Base-by-base conservation (phyloP, 2,113 vertebrate genomes). In the Anolis carolinensis region DNA sequence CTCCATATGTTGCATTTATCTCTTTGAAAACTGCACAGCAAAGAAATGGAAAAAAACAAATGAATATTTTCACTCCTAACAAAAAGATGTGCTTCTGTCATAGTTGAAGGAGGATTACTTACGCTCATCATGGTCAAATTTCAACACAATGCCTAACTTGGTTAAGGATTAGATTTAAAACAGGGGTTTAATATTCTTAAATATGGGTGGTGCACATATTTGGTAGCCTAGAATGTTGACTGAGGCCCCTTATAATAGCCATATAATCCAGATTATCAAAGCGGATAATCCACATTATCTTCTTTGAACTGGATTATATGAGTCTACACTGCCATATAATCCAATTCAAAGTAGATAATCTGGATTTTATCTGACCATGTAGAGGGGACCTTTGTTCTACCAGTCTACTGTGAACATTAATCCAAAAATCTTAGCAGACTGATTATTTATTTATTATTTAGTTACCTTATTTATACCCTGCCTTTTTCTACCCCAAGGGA, bases 1-100 rank as follows among this genome's bases (percentile, higher is more conserved):
- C 86, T 94, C 92, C 88, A 80, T 96, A 90, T 95, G 83, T 48
- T 79, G 90, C 84, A 86, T 93, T 63, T 89, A 85, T 92, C 93
- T 93, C 86, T 65, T 94, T 93, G 95, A 92, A 67, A 92, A 70
- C 93, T 95, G 89, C 79, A 85, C 52, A 73, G 39, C 82, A 68
- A 90, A 94, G 52, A 89, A 85, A 93, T 52, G 93, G 74, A 83
- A 88, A 95, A 90, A 89, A 23, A 14, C 10, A 91, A 73, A 81
- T 67, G 7, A 93, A 86, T 14, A 77, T 86, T 71, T 83, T 32
- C 81, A 39, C 18, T 21, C 27, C 44, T 50, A 52, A 77, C 3
- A 79, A 55, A 59, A 34, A 59, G n/a, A 10, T 25, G 5, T 65
- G 63, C 63, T 14, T 55, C 10, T 55, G 52, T 14, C 52, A 55